These are phyloP conservation scores for Rattus rattus DNA, from an alignment of 2,113 vertebrate genomes.

Conservation along the genomic window DNA sequence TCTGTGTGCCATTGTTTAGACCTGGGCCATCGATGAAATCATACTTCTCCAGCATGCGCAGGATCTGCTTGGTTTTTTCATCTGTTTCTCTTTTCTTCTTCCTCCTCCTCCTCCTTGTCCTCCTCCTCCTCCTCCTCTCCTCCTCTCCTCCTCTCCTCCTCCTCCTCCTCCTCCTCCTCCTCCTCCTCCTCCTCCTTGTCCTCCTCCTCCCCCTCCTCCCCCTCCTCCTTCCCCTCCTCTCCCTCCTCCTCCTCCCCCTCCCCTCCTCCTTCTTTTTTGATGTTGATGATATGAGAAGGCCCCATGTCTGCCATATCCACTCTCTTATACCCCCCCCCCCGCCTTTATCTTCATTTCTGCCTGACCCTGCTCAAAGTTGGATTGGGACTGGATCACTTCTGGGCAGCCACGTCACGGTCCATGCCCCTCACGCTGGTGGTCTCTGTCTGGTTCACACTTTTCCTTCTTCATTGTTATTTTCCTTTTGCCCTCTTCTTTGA, in stretches of 20 bases:
- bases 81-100: slow-evolving; percentile 88
- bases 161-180: no score
- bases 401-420: slow-evolving; percentile 92
- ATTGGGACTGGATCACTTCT: slow-evolving; percentile 97
- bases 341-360: slow-evolving; percentile 95
- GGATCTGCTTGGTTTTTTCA: slow-evolving; percentile 97
- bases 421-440: slow-evolving; percentile 91
- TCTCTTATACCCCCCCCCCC: slow-evolving; percentile 92
- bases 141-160: slow-evolving; percentile 55
- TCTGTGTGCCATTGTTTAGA: slow-evolving; percentile 91
- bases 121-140: no score
- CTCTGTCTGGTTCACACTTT: slow-evolving; percentile 89
- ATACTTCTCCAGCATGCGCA: slow-evolving; percentile 94
- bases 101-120: no score
- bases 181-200: no score
- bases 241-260: no score
- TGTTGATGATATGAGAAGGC: slow-evolving; percentile 98
- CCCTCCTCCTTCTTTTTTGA: slow-evolving; percentile 88
- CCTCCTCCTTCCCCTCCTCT: slow-evolving; percentile 58
- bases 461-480: slow-evolving; percentile 90
- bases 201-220: no score
- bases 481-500: slow-evolving; percentile 95
- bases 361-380: slow-evolving; percentile 98
- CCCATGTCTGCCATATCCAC: slow-evolving; percentile 90
- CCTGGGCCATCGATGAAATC: slow-evolving; percentile 95